Evolutionary conservation across 2,797 vertebrate species (phyloP).

Genomic region (Lepus townsendii): DNA sequence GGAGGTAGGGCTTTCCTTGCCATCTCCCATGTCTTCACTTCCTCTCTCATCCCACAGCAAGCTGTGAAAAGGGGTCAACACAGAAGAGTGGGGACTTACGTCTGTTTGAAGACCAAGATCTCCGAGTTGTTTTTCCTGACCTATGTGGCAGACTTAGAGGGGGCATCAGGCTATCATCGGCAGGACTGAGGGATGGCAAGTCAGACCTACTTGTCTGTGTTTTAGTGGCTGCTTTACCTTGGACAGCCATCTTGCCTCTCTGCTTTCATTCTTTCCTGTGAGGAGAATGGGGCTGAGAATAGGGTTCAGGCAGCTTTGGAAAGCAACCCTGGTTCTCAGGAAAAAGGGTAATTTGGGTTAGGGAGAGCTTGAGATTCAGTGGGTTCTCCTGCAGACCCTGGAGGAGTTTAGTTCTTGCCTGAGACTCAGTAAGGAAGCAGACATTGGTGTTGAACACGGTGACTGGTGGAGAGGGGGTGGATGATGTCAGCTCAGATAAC

Average conservation of each 20-base stretch:
- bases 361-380: background rate
- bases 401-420: background rate
- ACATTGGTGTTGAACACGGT: background rate
- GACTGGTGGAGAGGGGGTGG: background rate
- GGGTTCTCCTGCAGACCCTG: background rate
- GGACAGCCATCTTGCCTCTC: background rate
- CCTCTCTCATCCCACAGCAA: background rate
- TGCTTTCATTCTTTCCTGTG: slow-evolving; percentile 22
- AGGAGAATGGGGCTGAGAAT: slow-evolving; percentile 12
- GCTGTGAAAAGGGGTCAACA: background rate
- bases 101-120: background rate
- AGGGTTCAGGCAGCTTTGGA: slow-evolving; percentile 1
- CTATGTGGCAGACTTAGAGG: slow-evolving; percentile 35
- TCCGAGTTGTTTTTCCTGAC: slow-evolving; percentile 45
- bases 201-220: background rate
- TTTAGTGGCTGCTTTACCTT: slow-evolving; percentile 6
- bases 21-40: background rate
- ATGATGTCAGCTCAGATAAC: background rate
- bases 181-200: background rate
- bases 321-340: background rate
- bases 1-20: background rate
- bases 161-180: background rate
- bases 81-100: background rate
- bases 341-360: background rate
- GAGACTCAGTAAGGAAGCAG: background rate